Conservation (phyloP, 2,797 vertebrate species). For the Liasis olivaceus region DNA sequence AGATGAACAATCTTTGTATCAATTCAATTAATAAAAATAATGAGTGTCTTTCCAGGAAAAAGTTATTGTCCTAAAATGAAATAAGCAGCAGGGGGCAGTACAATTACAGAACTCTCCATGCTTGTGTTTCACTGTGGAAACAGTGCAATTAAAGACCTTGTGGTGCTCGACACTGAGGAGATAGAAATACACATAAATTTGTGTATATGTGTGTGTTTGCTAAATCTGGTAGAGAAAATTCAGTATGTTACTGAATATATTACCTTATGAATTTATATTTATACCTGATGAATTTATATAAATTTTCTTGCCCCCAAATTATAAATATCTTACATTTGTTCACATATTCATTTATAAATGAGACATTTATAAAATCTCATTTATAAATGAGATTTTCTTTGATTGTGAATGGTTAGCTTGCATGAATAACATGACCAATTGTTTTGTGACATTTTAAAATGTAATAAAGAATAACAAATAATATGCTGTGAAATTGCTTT, state of each 20-base stretch:
- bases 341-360: not conserved
- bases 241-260: not conserved
- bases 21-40: constrained; percentile 1
- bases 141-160: constrained; percentile 11
- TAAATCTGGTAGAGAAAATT: not conserved
- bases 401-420: not conserved
- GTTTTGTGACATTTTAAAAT: constrained; percentile 4
- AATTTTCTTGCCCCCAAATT: not conserved
- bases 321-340: not conserved
- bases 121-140: not conserved
- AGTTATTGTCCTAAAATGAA: constrained; percentile 43
- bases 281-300: not conserved
- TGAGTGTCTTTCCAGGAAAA: not conserved
- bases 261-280: not conserved
- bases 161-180: not conserved
- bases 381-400: not conserved
- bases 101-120: constrained; percentile 64
- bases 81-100: constrained; percentile 78
- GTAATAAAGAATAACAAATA: not conserved
- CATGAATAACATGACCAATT: not conserved
- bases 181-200: not conserved
- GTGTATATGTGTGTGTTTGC: constrained; percentile 1
- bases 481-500: not conserved
- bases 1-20: not conserved
- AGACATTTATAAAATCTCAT: not conserved